These are phyloP conservation scores for Catajapyx aquilonaris DNA, from an alignment of 1,140 invertebrate species.

Conservation along the genomic window DNA sequence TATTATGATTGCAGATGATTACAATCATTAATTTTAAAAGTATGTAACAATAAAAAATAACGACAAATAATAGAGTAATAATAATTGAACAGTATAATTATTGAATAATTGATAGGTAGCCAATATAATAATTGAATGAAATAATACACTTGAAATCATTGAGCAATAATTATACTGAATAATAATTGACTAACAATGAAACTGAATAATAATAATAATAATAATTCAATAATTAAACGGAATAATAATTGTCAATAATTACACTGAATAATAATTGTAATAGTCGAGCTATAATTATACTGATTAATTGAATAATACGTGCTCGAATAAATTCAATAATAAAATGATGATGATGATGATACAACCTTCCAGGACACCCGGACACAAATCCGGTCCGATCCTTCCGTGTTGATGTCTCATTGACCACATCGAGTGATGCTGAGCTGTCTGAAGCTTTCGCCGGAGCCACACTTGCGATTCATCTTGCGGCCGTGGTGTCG, in stretches of 20 bases:
- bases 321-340: no score
- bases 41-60: conserved; percentile 5
- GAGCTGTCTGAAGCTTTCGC: conserved; percentile 23
- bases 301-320: no score
- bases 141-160: no score
- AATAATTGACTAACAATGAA: no score
- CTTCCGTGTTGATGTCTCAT: conserved; percentile 26
- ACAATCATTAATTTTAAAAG: neutral
- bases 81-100: no score
- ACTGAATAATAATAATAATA: neutral
- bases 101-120: no score
- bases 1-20: neutral
- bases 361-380: conserved; percentile 16
- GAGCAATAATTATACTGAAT: no score
- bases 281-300: neutral
- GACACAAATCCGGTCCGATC: conserved; percentile 20
- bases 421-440: conserved; percentile 16
- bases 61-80: no score
- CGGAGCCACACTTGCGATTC: conserved; percentile 34
- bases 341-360: no score
- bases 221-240: neutral
- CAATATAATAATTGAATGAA: no score
- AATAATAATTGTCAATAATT: neutral
- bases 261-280: neutral
- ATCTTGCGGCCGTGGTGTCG: conserved; percentile 36